phyloP scores from a whole-genome alignment of 2,888 invertebrate genomes.

The Caenorhabditis panamensis region DNA sequence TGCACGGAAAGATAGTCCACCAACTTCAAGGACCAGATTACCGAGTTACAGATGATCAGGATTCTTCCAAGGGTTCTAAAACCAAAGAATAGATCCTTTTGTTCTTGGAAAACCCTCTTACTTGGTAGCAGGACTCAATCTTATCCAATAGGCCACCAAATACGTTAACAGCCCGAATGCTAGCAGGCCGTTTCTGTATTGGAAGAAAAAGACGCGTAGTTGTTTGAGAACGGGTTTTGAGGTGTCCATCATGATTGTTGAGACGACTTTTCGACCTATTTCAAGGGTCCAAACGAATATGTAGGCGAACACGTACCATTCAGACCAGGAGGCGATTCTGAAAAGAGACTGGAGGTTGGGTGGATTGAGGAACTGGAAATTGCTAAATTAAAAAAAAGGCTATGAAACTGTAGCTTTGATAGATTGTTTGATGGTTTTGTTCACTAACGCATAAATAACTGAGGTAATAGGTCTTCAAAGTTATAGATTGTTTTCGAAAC shows the following conservation, averaged over 20 bases:
- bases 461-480: too few species aligned
- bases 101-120: not conserved
- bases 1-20: slow-evolving; percentile 95
- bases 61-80: slow-evolving; percentile 86
- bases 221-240: slow-evolving; percentile 82
- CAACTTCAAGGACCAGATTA: slow-evolving; percentile 86
- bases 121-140: slow-evolving; percentile 84
- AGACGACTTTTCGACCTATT: slow-evolving; percentile 75
- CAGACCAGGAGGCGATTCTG: slow-evolving; percentile 67
- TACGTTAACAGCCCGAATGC: slow-evolving; percentile 87
- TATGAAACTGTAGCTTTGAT: too few species aligned
- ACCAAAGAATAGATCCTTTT: not conserved
- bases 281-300: slow-evolving; percentile 78
- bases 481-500: too few species aligned
- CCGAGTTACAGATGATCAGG: slow-evolving; percentile 86
- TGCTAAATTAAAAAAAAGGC: too few species aligned
- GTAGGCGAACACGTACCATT: slow-evolving; percentile 79
- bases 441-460: too few species aligned
- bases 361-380: too few species aligned
- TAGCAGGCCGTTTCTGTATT: slow-evolving; percentile 74
- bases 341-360: not conserved
- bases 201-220: slow-evolving; percentile 80
- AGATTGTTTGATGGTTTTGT: too few species aligned
- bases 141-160: slow-evolving; percentile 75
- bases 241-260: slow-evolving; percentile 77